Evolutionary conservation across 2,113 vertebrate species (phyloP), one percentile per base, ranked within the genome.

Genomic region (Shinisaurus crocodilurus): DNA sequence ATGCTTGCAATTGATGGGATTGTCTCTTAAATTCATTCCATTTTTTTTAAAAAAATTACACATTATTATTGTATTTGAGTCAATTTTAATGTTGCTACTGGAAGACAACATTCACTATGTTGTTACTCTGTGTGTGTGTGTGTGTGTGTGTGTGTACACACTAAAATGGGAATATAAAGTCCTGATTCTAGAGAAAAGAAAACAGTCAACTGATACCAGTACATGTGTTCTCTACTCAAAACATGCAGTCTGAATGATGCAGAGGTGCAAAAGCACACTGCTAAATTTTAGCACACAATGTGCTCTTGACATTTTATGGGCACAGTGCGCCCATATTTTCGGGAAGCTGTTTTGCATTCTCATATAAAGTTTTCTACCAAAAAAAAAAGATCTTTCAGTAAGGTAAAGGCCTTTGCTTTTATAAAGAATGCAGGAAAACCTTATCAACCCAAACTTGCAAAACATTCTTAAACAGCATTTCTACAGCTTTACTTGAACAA

Each of bases 321-420:
- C 96, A 90, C 95, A 82, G 89, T 92, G 93, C 0, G 91, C 93
- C 93, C 54, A 23, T 75, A 89, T 95, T 95, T 94, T 96, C 88
- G 91, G 95, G 94, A 95, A 96, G 94, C 91, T 93, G 93, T 90
- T 96, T 94, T 93, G 94, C 93, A 95, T 95, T 95, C 96, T 95
- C 92, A 90, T 54, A 96, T 93, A 96, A 96, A 95, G 77, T 87
- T 88, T 82, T 79, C 0, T 93, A 91, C 90, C 83, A 93, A 77
- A 96, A 94, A 96, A 94, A 96, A 96, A 95, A 93, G 69, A 65
- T 91, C 96, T 96, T 96, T 96, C 90, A 96, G 91, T 94, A 82
- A 95, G 94, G 16, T 91, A 94, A 90, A 93, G 82, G 88, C 70
- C 80, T 94, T 95, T 97, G 95, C 37, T 88, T 96, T 96, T 96